Evolutionary conservation across 2,888 invertebrate species (phyloP), one percentile per base, ranked within the genome.

Genomic region (Drosophila recens): DNA sequence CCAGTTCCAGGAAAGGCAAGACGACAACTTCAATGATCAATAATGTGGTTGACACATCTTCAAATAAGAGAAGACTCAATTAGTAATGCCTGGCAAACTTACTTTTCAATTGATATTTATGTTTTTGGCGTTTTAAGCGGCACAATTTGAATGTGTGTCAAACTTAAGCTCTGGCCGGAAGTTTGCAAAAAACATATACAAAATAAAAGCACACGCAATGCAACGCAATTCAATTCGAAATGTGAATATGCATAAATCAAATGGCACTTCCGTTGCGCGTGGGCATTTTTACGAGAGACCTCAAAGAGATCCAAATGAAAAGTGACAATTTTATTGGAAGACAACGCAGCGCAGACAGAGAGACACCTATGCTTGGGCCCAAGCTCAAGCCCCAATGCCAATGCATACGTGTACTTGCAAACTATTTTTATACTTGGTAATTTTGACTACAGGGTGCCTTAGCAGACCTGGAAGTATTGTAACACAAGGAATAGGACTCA

Each of bases 321-420:
- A 88, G 85, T 89, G 89, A 84, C 87, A 89, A 87, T 81, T 84
- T 89, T 87, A 89, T 89, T 87, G 79, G 75, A 77, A 78, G 71
- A 85, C 80, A 64, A 49, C 54, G 40, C 10, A n/a, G 5, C 13
- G 46, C 58, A 51, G 36, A 38, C 36, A 33, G 36, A 61, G 42
- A 42, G 42, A 66, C 48, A 63, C 20, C 52, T 48, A 40, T 17
- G 34, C 17, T 33, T 20, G 42, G 43, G 62, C 46, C 62, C 42
- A 72, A 74, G 43, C 40, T 51, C 48, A 58, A 64, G 49, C 51
- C 36, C 52, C 65, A 76, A 70, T 70, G 62, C 70, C 69, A 80
- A 77, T 66, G 69, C 66, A 65, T 17, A 27, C 17, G 42, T 67
- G 63, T 57, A 67, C 63, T 67, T 59, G 75, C 40, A 46, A 72